A percentile compares a stretch with the other conserved stretches of the same genome.
Evolutionary conservation across 23 tunicate species (phyloP).

Genomic region (Clavelina lepadiformis): DNA sequence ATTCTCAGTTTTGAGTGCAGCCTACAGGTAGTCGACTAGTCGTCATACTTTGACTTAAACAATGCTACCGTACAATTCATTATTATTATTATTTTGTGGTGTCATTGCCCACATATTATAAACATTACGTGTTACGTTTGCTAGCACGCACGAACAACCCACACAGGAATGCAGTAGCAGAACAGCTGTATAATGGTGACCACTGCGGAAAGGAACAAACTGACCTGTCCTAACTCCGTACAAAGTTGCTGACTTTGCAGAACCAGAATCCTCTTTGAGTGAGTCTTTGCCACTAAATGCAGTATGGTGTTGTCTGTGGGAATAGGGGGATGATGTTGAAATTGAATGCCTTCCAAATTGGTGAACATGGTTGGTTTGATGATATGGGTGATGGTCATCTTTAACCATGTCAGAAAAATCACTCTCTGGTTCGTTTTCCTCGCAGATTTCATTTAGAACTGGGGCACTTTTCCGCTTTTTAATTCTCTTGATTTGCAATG

Average conservation of each 20-base stretch:
- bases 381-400: slow-evolving; percentile 3
- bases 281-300: slow-evolving; percentile 2
- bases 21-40: no score
- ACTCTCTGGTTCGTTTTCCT: slow-evolving; percentile 61
- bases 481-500: slow-evolving; percentile 57
- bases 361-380: slow-evolving; percentile 9
- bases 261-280: not conserved
- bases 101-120: no score
- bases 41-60: no score
- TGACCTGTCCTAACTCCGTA: slow-evolving; percentile 7
- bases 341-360: slow-evolving; percentile 34
- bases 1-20: no score
- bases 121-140: no score
- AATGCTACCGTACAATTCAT: no score
- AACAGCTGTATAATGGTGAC: no score
- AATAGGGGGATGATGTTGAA: slow-evolving; percentile 35
- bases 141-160: no score
- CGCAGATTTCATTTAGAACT: slow-evolving; percentile 85
- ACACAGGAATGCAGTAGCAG: no score
- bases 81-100: no score
- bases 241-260: not conserved
- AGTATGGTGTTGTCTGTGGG: slow-evolving; percentile 7
- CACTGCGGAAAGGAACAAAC: no score
- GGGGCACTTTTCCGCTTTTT: slow-evolving; percentile 78
- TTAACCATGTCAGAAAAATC: no score